These are phyloP conservation scores for Ostrea edulis DNA, from an alignment of 1,140 invertebrate genomes.

Conservation along the genomic window DNA sequence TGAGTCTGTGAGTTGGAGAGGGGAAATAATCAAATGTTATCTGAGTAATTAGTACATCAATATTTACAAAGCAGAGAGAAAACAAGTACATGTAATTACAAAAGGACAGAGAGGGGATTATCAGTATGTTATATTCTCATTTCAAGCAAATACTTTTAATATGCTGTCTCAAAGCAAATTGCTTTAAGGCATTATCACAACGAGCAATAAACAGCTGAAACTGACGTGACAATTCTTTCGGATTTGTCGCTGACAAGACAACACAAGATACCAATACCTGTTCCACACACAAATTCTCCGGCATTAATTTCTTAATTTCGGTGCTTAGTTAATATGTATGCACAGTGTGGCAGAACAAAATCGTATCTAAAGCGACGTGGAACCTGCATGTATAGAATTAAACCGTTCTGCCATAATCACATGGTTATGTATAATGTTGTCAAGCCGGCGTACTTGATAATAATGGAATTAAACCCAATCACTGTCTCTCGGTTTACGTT, in stretches of 20 bases:
- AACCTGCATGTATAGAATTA: background rate
- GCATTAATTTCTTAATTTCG: background rate
- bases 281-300: background rate
- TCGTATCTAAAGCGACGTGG: background rate
- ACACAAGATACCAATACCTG: background rate
- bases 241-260: too few species aligned
- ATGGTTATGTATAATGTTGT: background rate
- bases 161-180: background rate
- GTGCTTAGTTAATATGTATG: background rate
- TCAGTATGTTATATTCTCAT: background rate
- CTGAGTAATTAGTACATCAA: background rate
- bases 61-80: background rate
- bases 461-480: background rate
- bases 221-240: too few species aligned
- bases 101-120: background rate
- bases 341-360: background rate
- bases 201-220: too few species aligned
- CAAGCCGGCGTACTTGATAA: background rate
- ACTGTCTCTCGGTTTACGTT: background rate
- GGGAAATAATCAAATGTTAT: background rate
- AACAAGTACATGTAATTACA: background rate
- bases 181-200: background rate
- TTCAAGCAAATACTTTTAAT: background rate
- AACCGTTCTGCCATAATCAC: background rate
- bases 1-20: too few species aligned